Evolutionary conservation across 2,888 invertebrate species (phyloP), one percentile per base, ranked within the genome.

Genomic region (Drosophila suboccidentalis): DNA sequence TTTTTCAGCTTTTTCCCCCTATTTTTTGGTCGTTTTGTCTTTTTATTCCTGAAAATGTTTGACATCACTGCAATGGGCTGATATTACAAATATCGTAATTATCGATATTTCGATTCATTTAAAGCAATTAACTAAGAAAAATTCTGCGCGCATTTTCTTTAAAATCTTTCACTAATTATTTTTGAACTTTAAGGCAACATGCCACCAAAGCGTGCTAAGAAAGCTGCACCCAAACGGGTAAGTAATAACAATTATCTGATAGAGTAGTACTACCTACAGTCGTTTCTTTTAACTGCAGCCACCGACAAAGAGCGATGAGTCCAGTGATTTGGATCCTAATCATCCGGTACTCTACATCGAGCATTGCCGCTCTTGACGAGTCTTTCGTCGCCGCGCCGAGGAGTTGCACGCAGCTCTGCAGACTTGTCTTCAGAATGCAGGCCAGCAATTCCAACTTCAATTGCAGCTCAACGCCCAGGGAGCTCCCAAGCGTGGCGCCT

Each of bases 301-400:
- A 13, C 11, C 41, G 13, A 39, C 59, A 26, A 36, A 39, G 10
- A 32, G 5, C 26, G 55, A 54, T 2, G 59, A 63, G 15, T 8
- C 22, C 13, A 43, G 19, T 0, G 32, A 59, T 4, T 17, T 90
- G 6, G 72, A 87, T 54, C 34, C 68, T 0, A 51, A 46, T 13
- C 64, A 60, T 10, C 90, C 92, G 2, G 90, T 91, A 38, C 82
- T 92, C 8, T 91, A 89, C 46, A 84, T 92, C 3, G 91, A 92
- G 61, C 92, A 92, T 67, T 92, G 92, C 44, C 90, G 91, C n/a
- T 91, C 91, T 69, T 92, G 92, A 91, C 88, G 84, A 49, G 91
- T 92, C 17, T 92, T 92, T 71, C 90, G 90, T 54, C 85, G 91
- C 44, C 92, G 92, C 63, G 92, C 92, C 51, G 78, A 87, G 61